These are phyloP conservation scores for Epistrophe grossulariae DNA, from an alignment of 2,888 invertebrate genomes.

Conservation along the genomic window DNA sequence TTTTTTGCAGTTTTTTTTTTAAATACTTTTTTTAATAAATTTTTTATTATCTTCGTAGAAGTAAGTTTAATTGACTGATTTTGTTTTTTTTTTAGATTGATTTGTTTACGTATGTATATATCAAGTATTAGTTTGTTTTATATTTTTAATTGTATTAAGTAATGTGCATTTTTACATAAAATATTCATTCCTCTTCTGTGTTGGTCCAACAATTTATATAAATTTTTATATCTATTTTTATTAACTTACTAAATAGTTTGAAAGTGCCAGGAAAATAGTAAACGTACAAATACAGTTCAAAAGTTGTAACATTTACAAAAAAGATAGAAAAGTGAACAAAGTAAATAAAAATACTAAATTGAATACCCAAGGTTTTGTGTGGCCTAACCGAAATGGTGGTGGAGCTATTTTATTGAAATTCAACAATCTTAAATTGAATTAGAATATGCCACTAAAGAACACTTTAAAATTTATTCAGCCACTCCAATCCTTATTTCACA, in stretches of 20 bases:
- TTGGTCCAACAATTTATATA: slow-evolving; percentile 68
- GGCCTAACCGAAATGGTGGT: too few relatives aligned
- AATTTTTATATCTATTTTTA: neutral
- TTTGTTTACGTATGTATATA: slow-evolving; percentile 25
- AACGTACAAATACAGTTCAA: neutral
- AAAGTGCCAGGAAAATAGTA: slow-evolving; percentile 2
- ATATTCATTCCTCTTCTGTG: slow-evolving; percentile 40
- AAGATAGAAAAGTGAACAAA: neutral
- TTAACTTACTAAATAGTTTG: neutral
- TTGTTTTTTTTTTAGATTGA: slow-evolving; percentile 24
- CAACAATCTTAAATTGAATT: too few relatives aligned
- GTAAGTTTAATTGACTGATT: slow-evolving; percentile 69
- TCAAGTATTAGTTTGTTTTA: neutral
- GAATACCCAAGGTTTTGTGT: neutral
- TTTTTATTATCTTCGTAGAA: slow-evolving; percentile 47
- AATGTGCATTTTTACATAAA: slow-evolving; percentile 18
- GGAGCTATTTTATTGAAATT: too few relatives aligned
- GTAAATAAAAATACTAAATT: neutral
- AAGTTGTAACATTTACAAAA: too few relatives aligned
- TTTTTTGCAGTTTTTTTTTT: slow-evolving; percentile 16
- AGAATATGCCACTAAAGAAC: too few relatives aligned
- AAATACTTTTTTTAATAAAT: slow-evolving; percentile 39
- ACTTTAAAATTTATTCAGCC: too few relatives aligned
- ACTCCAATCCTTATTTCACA: too few relatives aligned
- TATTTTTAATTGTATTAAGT: neutral